Evolutionary conservation across 2,113 vertebrate genomes (phyloP), one percentile per base, ranked within the genome.

Genomic region (Caranx melampygus): DNA sequence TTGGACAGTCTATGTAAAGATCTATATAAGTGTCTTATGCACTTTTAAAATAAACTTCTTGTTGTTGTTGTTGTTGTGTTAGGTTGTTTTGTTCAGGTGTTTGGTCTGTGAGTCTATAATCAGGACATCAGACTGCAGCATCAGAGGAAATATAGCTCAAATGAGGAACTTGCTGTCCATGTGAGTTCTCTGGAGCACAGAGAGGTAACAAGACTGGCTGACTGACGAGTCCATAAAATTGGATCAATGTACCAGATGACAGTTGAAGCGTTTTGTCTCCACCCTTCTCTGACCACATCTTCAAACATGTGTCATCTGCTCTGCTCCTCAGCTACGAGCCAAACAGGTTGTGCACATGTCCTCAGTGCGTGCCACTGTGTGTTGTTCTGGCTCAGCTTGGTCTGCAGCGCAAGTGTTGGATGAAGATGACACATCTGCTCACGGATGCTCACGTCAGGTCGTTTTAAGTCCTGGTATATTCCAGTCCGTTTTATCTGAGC

Each of bases 71-170:
- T 26, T 26, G 26, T 26, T 26, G 81, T 45, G 49, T n/a, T 18
- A 31, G 8, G 10, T 26, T 44, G 6, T 72, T 73, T 65, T 70
- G 47, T 66, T 75, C 52, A 62, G 52, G 7, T 42, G 16, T 31
- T 78, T 49, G 2, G 20, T 78, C 58, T 59, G 59, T 7, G 26
- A 72, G 35, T 81, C 20, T 26, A 8, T 68, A 67, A 59, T 57
- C 63, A 16, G 14, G 58, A 75, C 71, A 79, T 59, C 82, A 78
- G 78, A 79, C 64, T 34, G 85, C 8, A 0, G 68, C 63, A 62
- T 58, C 73, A 70, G 67, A 78, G 77, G 82, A 88, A 88, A 77
- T 40, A 26, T 40, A 59, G 47, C 74, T 79, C 58, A 55, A 81
- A 81, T 72, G 10, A 26, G 58, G 21, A 45, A n/a, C 16, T 70